Evolutionary conservation across 2,113 vertebrate genomes (phyloP).

Genomic region (Zosterops japonicus): DNA sequence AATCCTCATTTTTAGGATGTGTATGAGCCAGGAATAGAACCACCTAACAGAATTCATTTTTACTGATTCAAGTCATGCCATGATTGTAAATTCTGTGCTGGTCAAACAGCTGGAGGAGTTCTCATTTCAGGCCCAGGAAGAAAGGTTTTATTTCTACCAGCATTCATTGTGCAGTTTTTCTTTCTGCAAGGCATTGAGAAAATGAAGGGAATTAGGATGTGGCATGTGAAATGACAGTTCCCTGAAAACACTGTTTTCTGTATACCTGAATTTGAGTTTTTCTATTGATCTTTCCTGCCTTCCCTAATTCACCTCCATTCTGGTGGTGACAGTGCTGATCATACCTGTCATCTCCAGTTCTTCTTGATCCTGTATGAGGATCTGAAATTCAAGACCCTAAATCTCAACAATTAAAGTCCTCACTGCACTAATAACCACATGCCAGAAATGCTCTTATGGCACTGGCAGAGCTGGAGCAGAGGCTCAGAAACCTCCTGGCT

Average conservation of each 20-base stretch:
- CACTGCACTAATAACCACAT: background rate
- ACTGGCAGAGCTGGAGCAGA: background rate
- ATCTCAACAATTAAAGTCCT: background rate
- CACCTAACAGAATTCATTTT: background rate
- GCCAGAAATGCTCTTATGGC: background rate
- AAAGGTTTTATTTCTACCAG: slow-evolving; percentile 4
- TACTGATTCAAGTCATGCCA: slow-evolving; percentile 40
- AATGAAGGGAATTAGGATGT: slow-evolving; percentile 48
- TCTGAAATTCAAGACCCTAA: background rate
- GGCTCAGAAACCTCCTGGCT: background rate
- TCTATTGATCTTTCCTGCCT: background rate
- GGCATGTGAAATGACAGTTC: slow-evolving; percentile 13
- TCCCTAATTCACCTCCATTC: background rate
- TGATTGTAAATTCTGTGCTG: slow-evolving; percentile 23
- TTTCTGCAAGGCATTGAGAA: slow-evolving; percentile 19
- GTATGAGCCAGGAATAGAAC: background rate
- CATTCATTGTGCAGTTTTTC: background rate
- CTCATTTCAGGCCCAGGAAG: slow-evolving; percentile 32
- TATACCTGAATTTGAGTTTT: background rate
- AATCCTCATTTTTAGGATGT: slow-evolving; percentile 1
- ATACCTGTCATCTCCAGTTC: background rate
- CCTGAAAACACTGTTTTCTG: background rate
- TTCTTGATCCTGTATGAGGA: background rate
- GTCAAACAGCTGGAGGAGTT: slow-evolving; percentile 28
- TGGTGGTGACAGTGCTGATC: background rate